Evolutionary conservation across 1,140 invertebrate species (phyloP).

Genomic region (Harpegnathos saltator): DNA sequence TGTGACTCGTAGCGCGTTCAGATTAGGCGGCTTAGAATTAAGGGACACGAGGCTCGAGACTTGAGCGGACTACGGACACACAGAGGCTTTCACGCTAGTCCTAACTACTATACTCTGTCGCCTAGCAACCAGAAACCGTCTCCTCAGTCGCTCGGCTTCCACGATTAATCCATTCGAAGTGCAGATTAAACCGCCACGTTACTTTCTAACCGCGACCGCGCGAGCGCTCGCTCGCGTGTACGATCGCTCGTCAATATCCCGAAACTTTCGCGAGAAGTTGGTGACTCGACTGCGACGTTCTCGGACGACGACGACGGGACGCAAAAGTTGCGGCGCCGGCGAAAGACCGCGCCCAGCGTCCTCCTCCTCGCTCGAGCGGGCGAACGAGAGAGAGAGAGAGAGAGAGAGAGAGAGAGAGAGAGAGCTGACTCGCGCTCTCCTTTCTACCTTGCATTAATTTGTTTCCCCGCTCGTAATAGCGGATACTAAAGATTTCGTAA

Average conservation of each 20-base stretch:
- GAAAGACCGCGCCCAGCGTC: background rate
- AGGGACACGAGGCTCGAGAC: slow-evolving; percentile 60
- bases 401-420: too few relatives aligned
- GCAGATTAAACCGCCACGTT: slow-evolving; percentile 71
- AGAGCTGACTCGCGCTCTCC: too few relatives aligned
- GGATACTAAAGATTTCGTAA: slow-evolving; percentile 44
- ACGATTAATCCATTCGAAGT: slow-evolving; percentile 74
- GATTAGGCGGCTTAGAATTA: slow-evolving; percentile 70
- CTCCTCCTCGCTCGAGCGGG: too few relatives aligned
- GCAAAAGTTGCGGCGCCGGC: slow-evolving; percentile 34
- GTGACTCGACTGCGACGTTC: slow-evolving; percentile 1
- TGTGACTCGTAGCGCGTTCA: slow-evolving; percentile 59
- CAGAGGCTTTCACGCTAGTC: slow-evolving; percentile 49
- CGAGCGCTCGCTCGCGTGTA: slow-evolving; percentile 43
- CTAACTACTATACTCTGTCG: slow-evolving; percentile 61
- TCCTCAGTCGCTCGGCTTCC: slow-evolving; percentile 46
- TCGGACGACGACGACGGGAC: slow-evolving; percentile 1
- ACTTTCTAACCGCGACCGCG: slow-evolving; percentile 75
- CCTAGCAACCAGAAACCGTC: slow-evolving; percentile 68
- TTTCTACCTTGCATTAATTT: slow-evolving; percentile 52
- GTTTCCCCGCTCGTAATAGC: slow-evolving; percentile 19
- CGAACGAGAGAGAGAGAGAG: too few relatives aligned
- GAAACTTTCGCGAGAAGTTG: slow-evolving; percentile 40
- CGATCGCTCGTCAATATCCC: slow-evolving; percentile 70
- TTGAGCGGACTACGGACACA: slow-evolving; percentile 55